Evolutionary conservation across 1,140 invertebrate species (phyloP).

Genomic region (Chionoecetes opilio): DNA sequence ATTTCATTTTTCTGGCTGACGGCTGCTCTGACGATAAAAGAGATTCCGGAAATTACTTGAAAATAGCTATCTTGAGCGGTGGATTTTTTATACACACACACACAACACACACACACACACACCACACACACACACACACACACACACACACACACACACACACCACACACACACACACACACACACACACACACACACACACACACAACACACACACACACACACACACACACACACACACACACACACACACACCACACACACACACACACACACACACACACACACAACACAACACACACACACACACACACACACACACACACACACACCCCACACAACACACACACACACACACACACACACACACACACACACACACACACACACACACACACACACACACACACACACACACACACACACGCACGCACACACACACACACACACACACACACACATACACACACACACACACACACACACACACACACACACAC

Average conservation of each 20-base stretch:
- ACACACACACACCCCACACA: slow-evolving; percentile 34
- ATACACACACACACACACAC: not conserved
- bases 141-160: not conserved
- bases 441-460: slow-evolving; percentile 27
- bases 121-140: not conserved
- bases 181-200: not conserved
- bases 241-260: not conserved
- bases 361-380: slow-evolving; percentile 25
- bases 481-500: not conserved
- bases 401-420: not conserved
- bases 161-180: not conserved
- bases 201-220: not conserved
- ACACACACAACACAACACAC: not conserved
- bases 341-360: slow-evolving; percentile 34
- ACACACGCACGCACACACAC: not conserved
- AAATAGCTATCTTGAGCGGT: no score
- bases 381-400: not conserved
- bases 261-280: not conserved
- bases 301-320: not conserved
- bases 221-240: not conserved
- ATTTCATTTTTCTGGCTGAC: no score
- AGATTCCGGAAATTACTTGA: no score
- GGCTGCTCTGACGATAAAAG: no score
- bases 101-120: not conserved
- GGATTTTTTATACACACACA: not conserved